Evolutionary conservation across 1,140 invertebrate genomes (phyloP).

Genomic region (Hirudo medicinalis): DNA sequence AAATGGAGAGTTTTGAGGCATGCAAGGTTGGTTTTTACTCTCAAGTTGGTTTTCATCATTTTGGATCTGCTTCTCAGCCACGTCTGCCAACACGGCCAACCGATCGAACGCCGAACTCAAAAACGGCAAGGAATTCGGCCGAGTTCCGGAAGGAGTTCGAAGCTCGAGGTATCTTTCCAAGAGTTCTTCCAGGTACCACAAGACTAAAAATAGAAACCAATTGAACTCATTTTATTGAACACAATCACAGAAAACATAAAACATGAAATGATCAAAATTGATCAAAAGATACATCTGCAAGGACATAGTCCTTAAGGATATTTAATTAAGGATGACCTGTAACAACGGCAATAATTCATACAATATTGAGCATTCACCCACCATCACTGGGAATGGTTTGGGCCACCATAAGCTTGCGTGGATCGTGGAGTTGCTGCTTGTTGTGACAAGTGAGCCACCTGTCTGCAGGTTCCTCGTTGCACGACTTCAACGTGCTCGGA

Average conservation of each 20-base stretch:
- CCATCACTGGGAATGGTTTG: slow-evolving; percentile 83
- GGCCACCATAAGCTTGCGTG: slow-evolving; percentile 77
- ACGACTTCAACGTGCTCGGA: no score
- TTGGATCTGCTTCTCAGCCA: no score
- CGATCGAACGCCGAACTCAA: no score
- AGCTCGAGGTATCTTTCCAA: no score
- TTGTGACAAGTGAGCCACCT: slow-evolving; percentile 74
- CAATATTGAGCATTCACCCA: slow-evolving; percentile 18
- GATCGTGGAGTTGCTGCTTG: slow-evolving; percentile 56
- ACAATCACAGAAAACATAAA: background rate
- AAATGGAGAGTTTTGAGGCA: no score
- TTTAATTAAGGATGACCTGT: background rate
- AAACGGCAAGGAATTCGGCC: no score
- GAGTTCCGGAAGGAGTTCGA: no score
- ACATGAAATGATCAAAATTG: background rate
- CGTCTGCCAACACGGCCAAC: no score
- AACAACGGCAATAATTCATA: background rate
- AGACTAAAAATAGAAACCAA: background rate
- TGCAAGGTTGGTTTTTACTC: background rate
- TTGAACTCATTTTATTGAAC: background rate
- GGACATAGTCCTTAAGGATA: background rate
- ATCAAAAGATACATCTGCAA: background rate
- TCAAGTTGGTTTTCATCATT: background rate
- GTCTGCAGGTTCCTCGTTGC: slow-evolving; percentile 24
- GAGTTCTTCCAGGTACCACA: no score